These are phyloP conservation scores for Acrocephalus arundinaceus DNA, from an alignment of 2,113 vertebrate species.

Conservation along the genomic window DNA sequence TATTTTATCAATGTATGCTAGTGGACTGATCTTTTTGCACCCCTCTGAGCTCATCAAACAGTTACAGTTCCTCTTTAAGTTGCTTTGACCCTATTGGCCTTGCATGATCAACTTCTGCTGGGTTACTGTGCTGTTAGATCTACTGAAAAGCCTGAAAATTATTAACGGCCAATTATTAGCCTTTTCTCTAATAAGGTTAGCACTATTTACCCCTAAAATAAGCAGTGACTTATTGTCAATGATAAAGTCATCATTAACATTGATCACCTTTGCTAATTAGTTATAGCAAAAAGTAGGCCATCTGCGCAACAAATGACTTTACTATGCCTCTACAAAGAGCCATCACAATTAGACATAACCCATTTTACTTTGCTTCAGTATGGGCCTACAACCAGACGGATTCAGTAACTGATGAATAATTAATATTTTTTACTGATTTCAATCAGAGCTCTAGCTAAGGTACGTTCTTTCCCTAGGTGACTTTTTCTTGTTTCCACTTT, in stretches of 20 bases:
- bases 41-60: background rate
- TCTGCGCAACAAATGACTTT: conserved; percentile 52
- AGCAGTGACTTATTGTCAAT: conserved; percentile 45
- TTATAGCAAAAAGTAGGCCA: conserved; percentile 19
- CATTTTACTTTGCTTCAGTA: background rate
- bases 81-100: background rate
- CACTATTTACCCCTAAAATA: conserved; percentile 49
- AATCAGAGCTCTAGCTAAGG: background rate
- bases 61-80: background rate
- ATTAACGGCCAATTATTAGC: conserved; percentile 42
- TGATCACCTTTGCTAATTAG: conserved; percentile 62
- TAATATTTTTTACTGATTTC: background rate
- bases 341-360: background rate
- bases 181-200: conserved; percentile 21
- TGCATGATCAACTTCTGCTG: background rate
- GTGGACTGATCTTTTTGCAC: background rate
- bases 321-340: conserved; percentile 13
- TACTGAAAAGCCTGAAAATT: conserved; percentile 10
- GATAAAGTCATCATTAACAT: conserved; percentile 55
- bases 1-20: background rate
- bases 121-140: background rate
- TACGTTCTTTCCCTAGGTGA: background rate
- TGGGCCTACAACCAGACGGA: background rate
- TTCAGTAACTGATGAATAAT: background rate
- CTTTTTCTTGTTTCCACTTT: background rate